Conservation (phyloP, 2,888 invertebrate species). For the Dioctria linearis region DNA sequence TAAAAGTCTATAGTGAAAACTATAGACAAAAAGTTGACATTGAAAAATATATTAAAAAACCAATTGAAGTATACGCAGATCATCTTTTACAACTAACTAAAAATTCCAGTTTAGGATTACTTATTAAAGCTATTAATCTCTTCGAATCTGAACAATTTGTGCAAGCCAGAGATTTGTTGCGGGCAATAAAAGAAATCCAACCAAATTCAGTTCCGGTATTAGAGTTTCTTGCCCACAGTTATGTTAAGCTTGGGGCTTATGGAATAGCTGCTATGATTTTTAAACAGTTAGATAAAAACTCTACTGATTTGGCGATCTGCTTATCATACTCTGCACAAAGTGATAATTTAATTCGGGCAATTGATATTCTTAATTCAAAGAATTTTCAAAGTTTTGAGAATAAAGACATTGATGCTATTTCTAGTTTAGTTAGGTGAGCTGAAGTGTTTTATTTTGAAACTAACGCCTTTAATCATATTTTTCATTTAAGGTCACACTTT, state of each 20-base stretch:
- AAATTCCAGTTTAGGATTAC: conserved; percentile 75
- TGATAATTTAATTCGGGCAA: conserved; percentile 71
- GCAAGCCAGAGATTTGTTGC: conserved; percentile 73
- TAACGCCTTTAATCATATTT: no score
- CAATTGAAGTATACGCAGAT: conserved; percentile 73
- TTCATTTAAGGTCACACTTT: conserved; percentile 63
- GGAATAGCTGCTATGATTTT: conserved; percentile 69
- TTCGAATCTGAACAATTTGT: conserved; percentile 73
- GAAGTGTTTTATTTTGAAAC: not conserved
- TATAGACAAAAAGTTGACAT: conserved; percentile 58
- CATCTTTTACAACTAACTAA: conserved; percentile 74
- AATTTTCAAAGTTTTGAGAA: not conserved
- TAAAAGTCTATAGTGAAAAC: conserved; percentile 74
- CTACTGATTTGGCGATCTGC: conserved; percentile 62
- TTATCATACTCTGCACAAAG: conserved; percentile 63
- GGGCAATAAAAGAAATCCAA: conserved; percentile 69
- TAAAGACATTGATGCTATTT: not conserved
- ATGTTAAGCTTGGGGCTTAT: conserved; percentile 73
- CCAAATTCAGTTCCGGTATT: conserved; percentile 72
- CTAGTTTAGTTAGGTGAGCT: conserved; percentile 8
- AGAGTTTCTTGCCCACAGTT: conserved; percentile 72
- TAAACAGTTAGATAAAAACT: conserved; percentile 61
- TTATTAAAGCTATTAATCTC: conserved; percentile 76
- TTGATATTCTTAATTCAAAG: conserved; percentile 62
- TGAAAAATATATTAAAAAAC: conserved; percentile 63